Percentiles rank a stretch among this genome's conserved stretches.
phyloP scores from a whole-genome alignment of 2,888 invertebrate species.

The Pachydiplax longipennis region DNA sequence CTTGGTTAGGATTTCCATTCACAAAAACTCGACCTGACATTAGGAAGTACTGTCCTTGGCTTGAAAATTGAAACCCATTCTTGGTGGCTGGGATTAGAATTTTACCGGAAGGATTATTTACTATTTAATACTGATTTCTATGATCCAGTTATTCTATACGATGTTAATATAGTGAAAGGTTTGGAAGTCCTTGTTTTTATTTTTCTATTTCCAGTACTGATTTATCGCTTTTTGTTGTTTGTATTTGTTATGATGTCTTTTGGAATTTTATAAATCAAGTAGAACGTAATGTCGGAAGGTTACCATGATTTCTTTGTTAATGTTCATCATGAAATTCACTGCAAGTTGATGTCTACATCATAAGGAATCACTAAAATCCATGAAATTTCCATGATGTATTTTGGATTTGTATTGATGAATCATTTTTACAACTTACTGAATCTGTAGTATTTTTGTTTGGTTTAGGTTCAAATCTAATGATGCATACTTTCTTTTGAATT shows the following conservation, averaged over 20 bases:
- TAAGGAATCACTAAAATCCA: too few species aligned
- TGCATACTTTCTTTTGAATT: too few species aligned
- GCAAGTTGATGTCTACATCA: too few species aligned
- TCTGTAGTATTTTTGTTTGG: too few species aligned
- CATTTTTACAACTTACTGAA: too few species aligned
- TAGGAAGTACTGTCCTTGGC: neutral
- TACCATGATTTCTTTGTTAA: neutral
- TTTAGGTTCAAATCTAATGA: too few species aligned
- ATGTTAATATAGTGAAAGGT: neutral
- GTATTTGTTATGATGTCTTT: neutral
- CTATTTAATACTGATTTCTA: neutral
- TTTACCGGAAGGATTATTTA: constrained; percentile 1
- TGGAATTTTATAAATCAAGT: neutral
- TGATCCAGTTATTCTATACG: neutral
- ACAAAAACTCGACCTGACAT: constrained; percentile 9
- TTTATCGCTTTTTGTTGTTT: neutral
- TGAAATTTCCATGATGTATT: too few species aligned
- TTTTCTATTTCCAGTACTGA: constrained; percentile 5
- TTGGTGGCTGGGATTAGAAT: constrained; percentile 30
- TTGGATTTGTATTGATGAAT: too few species aligned
- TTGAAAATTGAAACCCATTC: constrained; percentile 13
- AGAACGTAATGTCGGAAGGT: neutral
- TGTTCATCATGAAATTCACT: too few species aligned
- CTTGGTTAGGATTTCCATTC: constrained; percentile 17
- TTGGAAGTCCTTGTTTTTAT: neutral